Evolutionary conservation across 2,113 vertebrate species (phyloP), one percentile per base, ranked within the genome.

Genomic region (Nothoprocta perdicaria): DNA sequence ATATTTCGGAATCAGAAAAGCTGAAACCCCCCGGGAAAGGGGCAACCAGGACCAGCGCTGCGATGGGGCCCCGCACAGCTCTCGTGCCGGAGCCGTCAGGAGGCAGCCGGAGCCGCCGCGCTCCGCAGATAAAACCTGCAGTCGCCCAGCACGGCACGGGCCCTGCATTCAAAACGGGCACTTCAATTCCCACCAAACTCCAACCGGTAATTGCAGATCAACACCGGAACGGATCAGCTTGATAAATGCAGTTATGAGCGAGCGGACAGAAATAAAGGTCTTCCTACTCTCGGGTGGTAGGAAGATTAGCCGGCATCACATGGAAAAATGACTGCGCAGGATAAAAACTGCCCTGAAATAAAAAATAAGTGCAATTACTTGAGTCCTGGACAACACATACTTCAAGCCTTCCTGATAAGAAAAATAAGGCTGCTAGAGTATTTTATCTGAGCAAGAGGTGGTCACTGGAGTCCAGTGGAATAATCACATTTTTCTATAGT

Each of bases 191-290:
- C 6, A 46, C 24, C 14, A 27, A 88, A 88, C 83, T 46, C 45
- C 40, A 85, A 87, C 78, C 4, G 3, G 38, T 26, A 89, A 94
- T 80, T 89, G 91, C 82, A 93, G 65, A 88, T 88, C 86, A 55
- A 86, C 52, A 48, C 24, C 71, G 78, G 24, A 65, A 78, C 4
- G 67, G 33, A 57, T 4, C 35, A 78, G 60, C 22, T 80, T 48
- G 55, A 86, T 63, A 88, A 93, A 72, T 0, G 1, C 31, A 45
- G 66, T 48, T 91, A 66, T 38, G 17, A 69, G 52, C 86, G 65
- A 89, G 65, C 38, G 86, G 48, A 80, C 10, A 60, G 86, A 84
- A 84, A 89, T 23, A 68, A 91, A 73, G 41, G 4, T 61, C 66
- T 84, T 86, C 52, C 7, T 80, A 43, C 31, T 80, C 46, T 78